Percentiles rank a stretch among this genome's conserved stretches.
Conservation (phyloP, 2,113 vertebrate species). For the Echinops telfairi region DNA sequence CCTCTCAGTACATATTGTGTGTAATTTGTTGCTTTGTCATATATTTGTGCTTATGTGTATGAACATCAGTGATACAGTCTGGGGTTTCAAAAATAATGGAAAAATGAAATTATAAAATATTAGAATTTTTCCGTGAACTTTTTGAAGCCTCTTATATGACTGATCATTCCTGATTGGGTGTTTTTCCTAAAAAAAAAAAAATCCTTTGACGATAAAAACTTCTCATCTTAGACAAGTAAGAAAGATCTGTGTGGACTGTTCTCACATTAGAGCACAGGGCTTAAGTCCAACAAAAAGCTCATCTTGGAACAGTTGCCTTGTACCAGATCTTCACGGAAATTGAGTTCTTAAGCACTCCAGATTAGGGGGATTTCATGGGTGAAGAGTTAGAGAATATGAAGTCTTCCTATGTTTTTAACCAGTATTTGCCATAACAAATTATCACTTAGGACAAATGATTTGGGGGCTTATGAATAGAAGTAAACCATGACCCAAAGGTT, state of each 20-base stretch:
- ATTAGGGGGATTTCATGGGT: background rate
- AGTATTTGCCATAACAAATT: slow-evolving; percentile 19
- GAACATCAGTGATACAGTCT: background rate
- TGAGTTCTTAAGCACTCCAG: background rate
- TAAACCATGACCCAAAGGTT: background rate
- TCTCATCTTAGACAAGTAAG: background rate
- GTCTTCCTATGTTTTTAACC: background rate
- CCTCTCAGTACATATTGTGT: background rate
- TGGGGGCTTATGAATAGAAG: background rate
- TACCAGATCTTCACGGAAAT: slow-evolving; percentile 5
- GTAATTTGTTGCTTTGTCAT: slow-evolving; percentile 25
- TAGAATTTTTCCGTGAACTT: too few relatives aligned
- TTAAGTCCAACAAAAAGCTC: slow-evolving; percentile 13
- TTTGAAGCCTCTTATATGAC: background rate
- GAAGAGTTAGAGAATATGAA: slow-evolving; percentile 1
- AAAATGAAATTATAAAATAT: too few relatives aligned
- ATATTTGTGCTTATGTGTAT: background rate
- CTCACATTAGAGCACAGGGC: background rate
- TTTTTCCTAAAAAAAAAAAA: slow-evolving; percentile 40
- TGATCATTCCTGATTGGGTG: background rate
- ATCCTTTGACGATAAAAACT: background rate
- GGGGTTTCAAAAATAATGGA: too few relatives aligned
- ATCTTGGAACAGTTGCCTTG: background rate
- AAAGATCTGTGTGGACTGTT: background rate
- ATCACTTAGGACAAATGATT: slow-evolving; percentile 30